Conservation (phyloP, 2,113 vertebrate genomes). For the Pionites leucogaster region DNA sequence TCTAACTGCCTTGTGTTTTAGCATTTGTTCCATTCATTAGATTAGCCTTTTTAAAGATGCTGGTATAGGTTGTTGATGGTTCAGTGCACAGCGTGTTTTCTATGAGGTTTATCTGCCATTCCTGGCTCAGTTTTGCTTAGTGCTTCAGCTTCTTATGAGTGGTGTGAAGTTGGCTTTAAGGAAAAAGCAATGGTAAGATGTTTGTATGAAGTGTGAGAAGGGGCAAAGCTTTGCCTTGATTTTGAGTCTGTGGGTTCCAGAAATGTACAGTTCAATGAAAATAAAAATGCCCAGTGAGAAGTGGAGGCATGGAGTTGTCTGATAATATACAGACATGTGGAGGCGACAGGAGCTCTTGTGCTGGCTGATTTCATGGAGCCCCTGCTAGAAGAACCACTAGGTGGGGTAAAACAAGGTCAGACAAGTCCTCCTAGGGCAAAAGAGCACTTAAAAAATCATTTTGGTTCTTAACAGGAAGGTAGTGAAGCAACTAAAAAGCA, state of each 20-base stretch:
- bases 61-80: background rate
- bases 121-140: background rate
- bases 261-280: background rate
- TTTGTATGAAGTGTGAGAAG: background rate
- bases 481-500: constrained; percentile 22
- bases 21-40: background rate
- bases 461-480: constrained; percentile 34
- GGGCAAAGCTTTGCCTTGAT: background rate
- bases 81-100: background rate
- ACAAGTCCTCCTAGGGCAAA: constrained; percentile 8
- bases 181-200: background rate
- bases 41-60: background rate
- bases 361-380: background rate
- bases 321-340: accelerated
- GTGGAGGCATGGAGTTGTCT: background rate
- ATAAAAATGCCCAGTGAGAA: background rate
- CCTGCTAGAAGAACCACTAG: background rate
- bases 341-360: background rate
- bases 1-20: background rate
- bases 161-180: background rate
- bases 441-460: constrained; percentile 25
- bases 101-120: background rate
- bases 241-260: background rate
- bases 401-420: constrained; percentile 4
- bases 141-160: background rate